phyloP scores from a whole-genome alignment of 1,140 invertebrate genomes.

The Babylonia areolata region DNA sequence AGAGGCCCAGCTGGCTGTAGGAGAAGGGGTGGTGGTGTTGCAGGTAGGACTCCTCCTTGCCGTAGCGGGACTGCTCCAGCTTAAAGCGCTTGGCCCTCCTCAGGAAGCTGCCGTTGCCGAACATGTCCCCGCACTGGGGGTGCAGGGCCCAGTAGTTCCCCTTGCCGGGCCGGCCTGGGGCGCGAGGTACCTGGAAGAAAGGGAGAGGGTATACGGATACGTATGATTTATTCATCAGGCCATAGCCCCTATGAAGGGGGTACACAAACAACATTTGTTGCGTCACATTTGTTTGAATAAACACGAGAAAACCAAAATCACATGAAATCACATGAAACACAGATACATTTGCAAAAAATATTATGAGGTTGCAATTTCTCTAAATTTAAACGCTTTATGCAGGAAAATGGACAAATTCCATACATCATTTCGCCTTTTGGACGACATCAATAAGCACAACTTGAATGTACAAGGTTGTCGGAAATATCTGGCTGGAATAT shows the following conservation, averaged over 20 bases:
- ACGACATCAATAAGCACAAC: too few relatives aligned
- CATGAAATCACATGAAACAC: not conserved
- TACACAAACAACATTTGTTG: not conserved
- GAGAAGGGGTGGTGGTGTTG: conserved; percentile 46
- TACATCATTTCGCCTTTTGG: too few relatives aligned
- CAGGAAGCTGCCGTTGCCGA: conserved; percentile 93
- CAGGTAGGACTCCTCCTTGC: not conserved
- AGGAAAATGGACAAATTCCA: too few relatives aligned
- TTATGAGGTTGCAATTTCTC: too few relatives aligned
- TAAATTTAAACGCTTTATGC: too few relatives aligned
- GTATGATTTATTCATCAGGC: too few relatives aligned
- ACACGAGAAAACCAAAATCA: not conserved
- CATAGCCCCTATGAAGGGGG: too few relatives aligned
- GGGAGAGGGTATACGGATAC: not conserved
- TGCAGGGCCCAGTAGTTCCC: conserved; percentile 94
- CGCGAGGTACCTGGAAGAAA: conserved; percentile 81
- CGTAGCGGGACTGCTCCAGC: conserved; percentile 53
- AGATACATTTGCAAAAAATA: not conserved
- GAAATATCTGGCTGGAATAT: too few relatives aligned
- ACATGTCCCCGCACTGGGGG: conserved; percentile 94
- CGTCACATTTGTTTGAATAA: not conserved
- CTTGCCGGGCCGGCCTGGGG: conserved; percentile 92
- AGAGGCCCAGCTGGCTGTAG: conserved; percentile 67
- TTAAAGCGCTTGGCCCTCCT: conserved; percentile 93
- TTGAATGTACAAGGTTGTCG: too few relatives aligned